Evolutionary conservation across 2,888 invertebrate genomes (phyloP).

Genomic region (Prenolepis imparis): DNA sequence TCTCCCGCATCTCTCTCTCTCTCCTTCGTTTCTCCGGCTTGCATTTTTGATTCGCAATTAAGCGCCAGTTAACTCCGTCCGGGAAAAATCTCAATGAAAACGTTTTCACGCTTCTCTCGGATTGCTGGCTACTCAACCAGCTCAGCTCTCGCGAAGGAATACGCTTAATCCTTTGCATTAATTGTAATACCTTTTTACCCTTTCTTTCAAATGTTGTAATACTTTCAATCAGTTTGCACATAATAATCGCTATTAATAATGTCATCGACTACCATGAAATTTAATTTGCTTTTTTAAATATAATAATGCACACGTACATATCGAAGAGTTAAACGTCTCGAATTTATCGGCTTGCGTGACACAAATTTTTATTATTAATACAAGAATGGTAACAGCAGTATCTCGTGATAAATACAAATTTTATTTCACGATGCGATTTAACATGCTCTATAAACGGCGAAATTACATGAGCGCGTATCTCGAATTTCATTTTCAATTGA

Average conservation of each 20-base stretch:
- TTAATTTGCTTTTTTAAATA: background rate
- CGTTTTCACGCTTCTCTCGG: conserved; percentile 25
- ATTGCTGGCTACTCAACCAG: conserved; percentile 23
- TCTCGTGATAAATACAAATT: conserved; percentile 4
- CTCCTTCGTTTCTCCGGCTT: conserved; percentile 19
- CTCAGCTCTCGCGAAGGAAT: conserved; percentile 19
- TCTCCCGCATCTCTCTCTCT: background rate
- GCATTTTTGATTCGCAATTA: conserved; percentile 54
- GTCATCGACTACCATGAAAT: background rate
- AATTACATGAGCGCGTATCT: background rate
- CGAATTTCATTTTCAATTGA: background rate
- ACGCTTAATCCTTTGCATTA: conserved; percentile 37
- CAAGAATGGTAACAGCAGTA: background rate
- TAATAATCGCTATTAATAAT: background rate
- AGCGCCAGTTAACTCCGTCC: conserved; percentile 35
- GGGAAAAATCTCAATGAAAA: conserved; percentile 47
- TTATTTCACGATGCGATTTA: background rate
- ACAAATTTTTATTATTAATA: background rate
- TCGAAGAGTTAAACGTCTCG: background rate
- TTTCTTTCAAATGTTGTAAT: background rate
- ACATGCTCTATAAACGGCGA: conserved; percentile 1
- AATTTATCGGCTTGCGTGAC: background rate
- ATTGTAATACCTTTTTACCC: conserved; percentile 24
- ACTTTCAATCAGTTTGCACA: background rate
- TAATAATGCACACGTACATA: background rate